Conservation (phyloP, 2,888 invertebrate species). For the Xiphydria camelus region DNA sequence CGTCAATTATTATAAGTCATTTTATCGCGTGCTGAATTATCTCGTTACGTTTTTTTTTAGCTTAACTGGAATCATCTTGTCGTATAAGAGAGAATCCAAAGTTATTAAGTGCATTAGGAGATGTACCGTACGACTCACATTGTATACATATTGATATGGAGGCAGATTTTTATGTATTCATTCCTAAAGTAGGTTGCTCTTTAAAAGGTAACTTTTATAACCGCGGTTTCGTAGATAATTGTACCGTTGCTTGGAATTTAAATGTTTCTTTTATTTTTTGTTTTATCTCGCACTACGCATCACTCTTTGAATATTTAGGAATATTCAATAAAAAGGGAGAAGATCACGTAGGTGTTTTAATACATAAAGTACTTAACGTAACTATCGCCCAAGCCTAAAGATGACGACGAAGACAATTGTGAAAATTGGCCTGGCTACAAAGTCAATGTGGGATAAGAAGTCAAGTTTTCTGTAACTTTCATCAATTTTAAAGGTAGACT, state of each 20-base stretch:
- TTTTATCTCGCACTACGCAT: no score
- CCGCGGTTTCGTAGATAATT: no score
- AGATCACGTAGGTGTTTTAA: constrained; percentile 70
- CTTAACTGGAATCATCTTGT: constrained; percentile 68
- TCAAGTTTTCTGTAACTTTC: constrained; percentile 64
- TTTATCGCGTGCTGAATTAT: no score
- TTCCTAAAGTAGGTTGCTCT: constrained; percentile 65
- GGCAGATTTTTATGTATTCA: constrained; percentile 72
- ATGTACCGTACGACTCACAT: constrained; percentile 66
- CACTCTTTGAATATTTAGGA: constrained; percentile 54
- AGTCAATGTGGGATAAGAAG: constrained; percentile 65
- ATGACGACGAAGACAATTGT: constrained; percentile 54
- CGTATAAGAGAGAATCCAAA: constrained; percentile 70
- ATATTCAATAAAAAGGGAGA: constrained; percentile 69
- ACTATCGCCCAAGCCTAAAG: constrained; percentile 69
- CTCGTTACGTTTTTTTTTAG: constrained; percentile 63
- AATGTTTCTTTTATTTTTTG: no score
- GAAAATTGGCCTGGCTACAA: constrained; percentile 64
- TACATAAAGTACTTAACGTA: constrained; percentile 73
- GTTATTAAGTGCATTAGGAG: constrained; percentile 63
- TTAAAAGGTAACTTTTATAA: constrained; percentile 59
- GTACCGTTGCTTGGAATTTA: no score
- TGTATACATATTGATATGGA: constrained; percentile 69
- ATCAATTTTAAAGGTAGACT: constrained; percentile 64
- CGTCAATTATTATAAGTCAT: no score